These are phyloP conservation scores for human (Homo sapiens) DNA, from an alignment of 2,113 vertebrate genomes.

Conservation along the genomic window GRCh38 chr2:241849501-241850000, in stretches of 20 bases:
- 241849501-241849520: not conserved
- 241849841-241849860: not conserved
- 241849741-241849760: too few relatives aligned
- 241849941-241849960: not conserved
- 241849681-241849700: too few relatives aligned
- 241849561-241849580: fast-evolving
- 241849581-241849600: not conserved
- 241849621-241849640: too few relatives aligned
- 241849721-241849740: not conserved
- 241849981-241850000: not conserved
- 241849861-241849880: not conserved
- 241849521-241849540: not conserved
- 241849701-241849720: not conserved
- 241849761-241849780: not conserved
- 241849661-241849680: fast-evolving
- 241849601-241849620: not conserved
- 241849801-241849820: too few relatives aligned
- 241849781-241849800: fast-evolving
- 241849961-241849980: fast-evolving
- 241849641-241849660: fast-evolving
- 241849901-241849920: slow-evolving; percentile 61
- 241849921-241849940: not conserved
- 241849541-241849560: fast-evolving
- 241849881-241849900: not conserved
- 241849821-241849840: not conserved